Evolutionary conservation across 2,888 invertebrate species (phyloP).

Genomic region (Terebella lapidaria): DNA sequence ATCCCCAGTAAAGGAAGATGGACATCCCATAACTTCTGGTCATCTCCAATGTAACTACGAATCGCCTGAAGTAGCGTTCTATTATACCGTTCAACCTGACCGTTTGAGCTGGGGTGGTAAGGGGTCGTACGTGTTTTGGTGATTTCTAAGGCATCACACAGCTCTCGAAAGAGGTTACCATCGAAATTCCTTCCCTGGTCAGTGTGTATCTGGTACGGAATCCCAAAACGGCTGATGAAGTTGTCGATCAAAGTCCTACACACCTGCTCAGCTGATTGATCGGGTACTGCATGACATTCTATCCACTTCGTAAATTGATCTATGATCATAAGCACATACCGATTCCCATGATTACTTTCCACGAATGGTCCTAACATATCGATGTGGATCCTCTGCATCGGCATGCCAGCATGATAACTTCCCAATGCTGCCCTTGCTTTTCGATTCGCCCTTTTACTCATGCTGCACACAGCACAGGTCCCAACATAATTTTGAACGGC

Average conservation of each 20-base stretch:
- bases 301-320: slow-evolving; percentile 11
- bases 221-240: background rate
- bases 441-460: background rate
- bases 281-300: background rate
- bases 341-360: background rate
- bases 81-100: slow-evolving; percentile 17
- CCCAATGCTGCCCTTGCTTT: background rate
- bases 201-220: slow-evolving; percentile 1
- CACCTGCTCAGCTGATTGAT: background rate
- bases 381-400: slow-evolving; percentile 4
- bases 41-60: background rate
- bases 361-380: slow-evolving; percentile 2
- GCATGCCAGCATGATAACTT: background rate
- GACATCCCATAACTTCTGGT: background rate
- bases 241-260: background rate
- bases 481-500: background rate
- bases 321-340: background rate
- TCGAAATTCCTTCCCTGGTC: slow-evolving; percentile 16
- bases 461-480: background rate
- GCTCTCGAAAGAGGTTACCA: slow-evolving; percentile 2
- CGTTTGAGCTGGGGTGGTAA: slow-evolving; percentile 14
- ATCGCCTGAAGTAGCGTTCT: background rate
- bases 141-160: slow-evolving; percentile 11
- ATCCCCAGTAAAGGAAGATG: background rate
- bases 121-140: slow-evolving; percentile 18